phyloP scores from a whole-genome alignment of 2,888 invertebrate species.

The Thumatha senex region DNA sequence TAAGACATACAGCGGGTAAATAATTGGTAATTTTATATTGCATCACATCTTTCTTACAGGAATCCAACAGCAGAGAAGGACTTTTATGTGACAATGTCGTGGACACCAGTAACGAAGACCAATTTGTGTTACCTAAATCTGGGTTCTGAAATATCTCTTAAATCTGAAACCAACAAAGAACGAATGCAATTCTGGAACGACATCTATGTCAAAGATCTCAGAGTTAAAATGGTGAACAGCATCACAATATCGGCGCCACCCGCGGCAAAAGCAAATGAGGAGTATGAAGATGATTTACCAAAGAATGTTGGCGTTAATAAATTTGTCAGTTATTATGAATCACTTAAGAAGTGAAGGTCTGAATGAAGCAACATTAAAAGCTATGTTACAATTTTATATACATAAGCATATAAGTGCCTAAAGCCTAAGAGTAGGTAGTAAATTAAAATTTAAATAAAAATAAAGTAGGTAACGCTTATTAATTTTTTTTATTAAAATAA shows the following conservation, averaged over 20 bases:
- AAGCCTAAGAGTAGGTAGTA: no score
- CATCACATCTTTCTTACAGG: no score
- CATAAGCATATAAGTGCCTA: no score
- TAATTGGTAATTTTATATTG: no score
- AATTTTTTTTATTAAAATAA: no score
- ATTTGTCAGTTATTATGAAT: conserved; percentile 78
- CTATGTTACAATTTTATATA: no score
- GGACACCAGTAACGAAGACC: conserved; percentile 70
- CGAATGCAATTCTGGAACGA: conserved; percentile 75
- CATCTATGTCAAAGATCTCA: conserved; percentile 65
- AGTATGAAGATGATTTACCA: conserved; percentile 74
- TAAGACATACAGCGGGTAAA: no score
- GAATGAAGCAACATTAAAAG: no score
- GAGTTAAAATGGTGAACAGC: conserved; percentile 16
- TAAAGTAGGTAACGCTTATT: no score
- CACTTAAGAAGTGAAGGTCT: conserved; percentile 62
- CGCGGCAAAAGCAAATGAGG: conserved; percentile 64
- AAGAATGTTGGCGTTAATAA: conserved; percentile 79
- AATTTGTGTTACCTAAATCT: conserved; percentile 62
- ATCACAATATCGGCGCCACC: neutral
- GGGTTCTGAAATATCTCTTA: conserved; percentile 57
- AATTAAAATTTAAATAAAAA: no score
- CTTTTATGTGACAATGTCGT: conserved; percentile 64
- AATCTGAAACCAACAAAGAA: conserved; percentile 58
- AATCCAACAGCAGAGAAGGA: conserved; percentile 76